Base-by-base conservation (phyloP, 1,140 invertebrate species). In the Drosophila albomicans region DNA sequence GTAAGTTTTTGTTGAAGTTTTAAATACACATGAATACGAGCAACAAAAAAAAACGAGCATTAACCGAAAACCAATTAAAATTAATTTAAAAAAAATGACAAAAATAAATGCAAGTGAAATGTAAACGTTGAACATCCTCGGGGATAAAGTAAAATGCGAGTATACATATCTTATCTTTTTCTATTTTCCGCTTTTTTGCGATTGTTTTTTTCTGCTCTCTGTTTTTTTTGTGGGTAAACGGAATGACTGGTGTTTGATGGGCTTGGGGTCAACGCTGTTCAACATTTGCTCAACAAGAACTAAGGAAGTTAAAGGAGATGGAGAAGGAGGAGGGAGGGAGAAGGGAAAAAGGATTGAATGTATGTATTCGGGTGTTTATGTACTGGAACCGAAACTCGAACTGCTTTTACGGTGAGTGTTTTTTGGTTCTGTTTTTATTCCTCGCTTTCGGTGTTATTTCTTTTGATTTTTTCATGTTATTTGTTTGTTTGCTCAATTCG, bases 401-500 rank as follows among this genome's bases (percentile, higher is more conserved):
- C 28, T 71, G 49, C 25, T 63, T 68, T 79, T 68, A 30, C 56
- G 13, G 52, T 41, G 10, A 16, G 25, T 13, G 8, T 15, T 38
- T 45, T 43, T 38, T 10, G 43, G 6, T 20, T 11, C 8, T 4
- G n/a, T 45, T 32, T 38, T 30, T 10, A 41, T 25, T 43, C 38
- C 15, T 13, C 15, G 16, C 3, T 30, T 13, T n/a, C 4, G 16
- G 20, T 28, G 45, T 43, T 32, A 32, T 25, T 62, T 63, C 15
- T 35, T 32, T 38, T 16, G 5, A 30, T 25, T 49, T 41, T 64
- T 13, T 43, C 49, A 56, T 70, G 62, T 51, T 70, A 54, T 76
- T 73, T 76, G 28, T 62, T 62, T 78, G 49, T 68, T 57, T 67
- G 70, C 58, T 61, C 49, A 54, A 62, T 78, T 69, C 51, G 25